Conservation (phyloP, 2,113 vertebrate genomes). For the Oenanthe oenanthe region DNA sequence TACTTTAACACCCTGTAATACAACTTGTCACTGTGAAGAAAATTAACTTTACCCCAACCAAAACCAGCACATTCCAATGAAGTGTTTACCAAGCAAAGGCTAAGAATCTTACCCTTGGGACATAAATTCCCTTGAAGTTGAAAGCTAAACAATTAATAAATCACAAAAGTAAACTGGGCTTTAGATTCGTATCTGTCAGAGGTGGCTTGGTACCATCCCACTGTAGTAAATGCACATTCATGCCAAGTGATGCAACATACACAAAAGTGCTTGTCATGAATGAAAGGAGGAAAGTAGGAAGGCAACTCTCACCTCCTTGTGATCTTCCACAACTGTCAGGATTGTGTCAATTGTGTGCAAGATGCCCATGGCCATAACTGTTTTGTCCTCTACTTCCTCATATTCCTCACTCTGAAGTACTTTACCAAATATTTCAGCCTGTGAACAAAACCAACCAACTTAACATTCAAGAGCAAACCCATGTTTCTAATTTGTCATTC, state of each 20-base stretch:
- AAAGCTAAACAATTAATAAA: not conserved
- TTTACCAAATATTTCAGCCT: slow-evolving; percentile 97
- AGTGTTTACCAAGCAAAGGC: not conserved
- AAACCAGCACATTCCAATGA: not conserved
- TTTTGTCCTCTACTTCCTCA: slow-evolving; percentile 95
- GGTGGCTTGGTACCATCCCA: not conserved
- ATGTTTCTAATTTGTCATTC: not conserved
- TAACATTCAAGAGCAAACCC: not conserved
- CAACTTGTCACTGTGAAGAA: not conserved
- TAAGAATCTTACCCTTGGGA: not conserved
- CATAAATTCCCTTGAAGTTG: not conserved
- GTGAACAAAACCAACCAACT: not conserved
- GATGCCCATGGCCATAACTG: slow-evolving; percentile 94
- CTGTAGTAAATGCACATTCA: not conserved
- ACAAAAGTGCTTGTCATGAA: not conserved
- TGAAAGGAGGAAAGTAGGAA: not conserved
- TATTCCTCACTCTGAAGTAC: slow-evolving; percentile 96
- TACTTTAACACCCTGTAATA: not conserved
- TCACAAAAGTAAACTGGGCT: not conserved
- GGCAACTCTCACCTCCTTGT: slow-evolving; percentile 86
- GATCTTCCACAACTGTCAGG: slow-evolving; percentile 93
- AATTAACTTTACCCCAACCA: not conserved
- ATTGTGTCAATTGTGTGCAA: slow-evolving; percentile 97
- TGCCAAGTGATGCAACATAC: not conserved
- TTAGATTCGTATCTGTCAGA: not conserved